A percentile compares a stretch with the other conserved stretches of the same genome.
These are phyloP conservation scores for Chiloscyllium plagiosum DNA, from an alignment of 2,113 vertebrate species.

Conservation along the genomic window DNA sequence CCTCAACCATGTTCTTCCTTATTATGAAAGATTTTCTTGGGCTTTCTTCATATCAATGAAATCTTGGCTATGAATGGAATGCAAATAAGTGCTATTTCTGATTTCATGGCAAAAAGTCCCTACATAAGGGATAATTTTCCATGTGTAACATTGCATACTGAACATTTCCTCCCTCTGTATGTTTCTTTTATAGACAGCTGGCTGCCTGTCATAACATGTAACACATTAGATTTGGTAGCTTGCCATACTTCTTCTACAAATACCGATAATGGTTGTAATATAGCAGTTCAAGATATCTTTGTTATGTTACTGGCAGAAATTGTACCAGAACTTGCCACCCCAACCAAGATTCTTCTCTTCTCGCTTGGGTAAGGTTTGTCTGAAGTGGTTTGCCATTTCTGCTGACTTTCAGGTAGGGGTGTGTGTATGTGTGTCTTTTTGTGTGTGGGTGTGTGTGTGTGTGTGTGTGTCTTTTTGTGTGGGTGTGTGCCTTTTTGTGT, in stretches of 20 bases:
- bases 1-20: not conserved
- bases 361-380: not conserved
- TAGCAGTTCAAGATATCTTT: not conserved
- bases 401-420: not conserved
- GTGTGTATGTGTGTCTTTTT: not conserved
- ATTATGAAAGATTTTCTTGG: not conserved
- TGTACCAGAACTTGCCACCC: not conserved
- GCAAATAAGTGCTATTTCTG: not conserved
- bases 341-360: not conserved
- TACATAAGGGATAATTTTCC: not conserved
- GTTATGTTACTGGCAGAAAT: not conserved
- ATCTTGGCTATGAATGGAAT: not conserved
- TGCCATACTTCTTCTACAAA: conserved; percentile 17
- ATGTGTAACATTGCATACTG: not conserved
- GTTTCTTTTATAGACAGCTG: conserved; percentile 11
- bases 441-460: not conserved
- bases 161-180: not conserved
- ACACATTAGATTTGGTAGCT: not conserved
- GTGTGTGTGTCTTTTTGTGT: not conserved
- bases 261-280: not conserved
- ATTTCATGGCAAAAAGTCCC: not conserved
- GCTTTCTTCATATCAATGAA: not conserved
- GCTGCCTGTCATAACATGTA: not conserved
- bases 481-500: not conserved
- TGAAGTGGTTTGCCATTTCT: conserved; percentile 4